Percentiles rank a stretch among this genome's conserved stretches.
Evolutionary conservation across 2,888 invertebrate species (phyloP).

Genomic region (Cryptocephalus moraei): DNA sequence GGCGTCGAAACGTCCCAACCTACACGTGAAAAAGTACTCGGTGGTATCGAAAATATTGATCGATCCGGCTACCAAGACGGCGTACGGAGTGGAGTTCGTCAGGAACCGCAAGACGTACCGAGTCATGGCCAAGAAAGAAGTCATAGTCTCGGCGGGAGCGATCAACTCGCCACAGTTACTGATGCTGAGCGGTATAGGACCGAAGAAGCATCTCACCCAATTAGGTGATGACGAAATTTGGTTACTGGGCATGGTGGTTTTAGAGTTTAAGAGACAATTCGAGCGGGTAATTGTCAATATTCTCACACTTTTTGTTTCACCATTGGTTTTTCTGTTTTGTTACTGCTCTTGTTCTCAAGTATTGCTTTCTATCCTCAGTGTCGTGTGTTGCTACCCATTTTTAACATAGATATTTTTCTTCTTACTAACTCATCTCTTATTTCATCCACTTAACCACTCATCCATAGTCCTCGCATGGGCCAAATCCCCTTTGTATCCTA

Average conservation of each 20-base stretch:
- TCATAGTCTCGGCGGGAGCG: slow-evolving; percentile 51
- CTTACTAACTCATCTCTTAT: too few species aligned
- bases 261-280: too few species aligned
- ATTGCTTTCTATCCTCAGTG: too few species aligned
- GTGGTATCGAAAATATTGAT: slow-evolving; percentile 40
- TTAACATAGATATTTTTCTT: too few species aligned
- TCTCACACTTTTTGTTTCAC: too few species aligned
- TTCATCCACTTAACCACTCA: too few species aligned
- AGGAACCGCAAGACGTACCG: slow-evolving; percentile 24
- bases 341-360: too few species aligned
- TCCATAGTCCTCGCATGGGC: too few species aligned
- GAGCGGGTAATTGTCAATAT: too few species aligned
- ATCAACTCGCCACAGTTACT: slow-evolving; percentile 69
- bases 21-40: slow-evolving; percentile 43
- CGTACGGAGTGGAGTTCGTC: slow-evolving; percentile 39
- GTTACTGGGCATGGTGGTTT: neutral
- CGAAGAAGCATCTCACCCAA: slow-evolving; percentile 33
- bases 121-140: slow-evolving; percentile 43
- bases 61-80: slow-evolving; percentile 34
- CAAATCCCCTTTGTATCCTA: too few species aligned
- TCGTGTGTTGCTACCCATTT: too few species aligned
- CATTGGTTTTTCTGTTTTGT: too few species aligned
- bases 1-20: slow-evolving; percentile 38
- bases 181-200: slow-evolving; percentile 56
- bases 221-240: slow-evolving; percentile 12